Conservation (phyloP, 2,113 vertebrate genomes). For the Pagrus major region DNA sequence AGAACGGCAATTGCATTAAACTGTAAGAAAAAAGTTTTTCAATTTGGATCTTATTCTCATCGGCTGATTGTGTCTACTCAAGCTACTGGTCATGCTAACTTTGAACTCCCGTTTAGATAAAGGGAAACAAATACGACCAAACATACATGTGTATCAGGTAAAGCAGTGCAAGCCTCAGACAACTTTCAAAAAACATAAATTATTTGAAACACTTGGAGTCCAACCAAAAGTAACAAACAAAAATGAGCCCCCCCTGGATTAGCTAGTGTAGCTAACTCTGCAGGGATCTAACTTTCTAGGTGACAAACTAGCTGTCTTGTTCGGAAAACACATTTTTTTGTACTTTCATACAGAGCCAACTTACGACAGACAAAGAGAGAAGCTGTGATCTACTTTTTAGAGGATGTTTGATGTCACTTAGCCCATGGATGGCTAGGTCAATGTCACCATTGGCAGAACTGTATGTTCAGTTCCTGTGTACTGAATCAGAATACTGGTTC, state of each 20-base stretch:
- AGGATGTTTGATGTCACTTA: background rate
- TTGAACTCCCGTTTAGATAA: background rate
- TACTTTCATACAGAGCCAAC: background rate
- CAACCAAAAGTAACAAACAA: background rate
- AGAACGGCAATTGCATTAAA: background rate
- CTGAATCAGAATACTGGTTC: background rate
- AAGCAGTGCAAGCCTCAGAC: background rate
- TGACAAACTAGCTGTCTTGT: background rate
- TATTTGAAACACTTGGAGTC: background rate
- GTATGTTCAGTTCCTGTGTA: background rate
- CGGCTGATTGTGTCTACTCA: background rate
- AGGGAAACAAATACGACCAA: background rate
- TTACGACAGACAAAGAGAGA: background rate
- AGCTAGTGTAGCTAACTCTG: background rate
- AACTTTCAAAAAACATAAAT: background rate
- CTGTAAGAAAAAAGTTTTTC: background rate
- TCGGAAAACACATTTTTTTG: background rate
- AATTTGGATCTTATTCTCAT: background rate
- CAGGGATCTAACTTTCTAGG: background rate
- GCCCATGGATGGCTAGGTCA: background rate
- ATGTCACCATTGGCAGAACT: background rate
- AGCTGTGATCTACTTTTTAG: background rate
- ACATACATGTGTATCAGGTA: background rate
- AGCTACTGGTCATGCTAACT: background rate
- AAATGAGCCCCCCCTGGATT: background rate